phyloP scores from a whole-genome alignment of 2,797 vertebrate species.

The Ispidina lecontei region DNA sequence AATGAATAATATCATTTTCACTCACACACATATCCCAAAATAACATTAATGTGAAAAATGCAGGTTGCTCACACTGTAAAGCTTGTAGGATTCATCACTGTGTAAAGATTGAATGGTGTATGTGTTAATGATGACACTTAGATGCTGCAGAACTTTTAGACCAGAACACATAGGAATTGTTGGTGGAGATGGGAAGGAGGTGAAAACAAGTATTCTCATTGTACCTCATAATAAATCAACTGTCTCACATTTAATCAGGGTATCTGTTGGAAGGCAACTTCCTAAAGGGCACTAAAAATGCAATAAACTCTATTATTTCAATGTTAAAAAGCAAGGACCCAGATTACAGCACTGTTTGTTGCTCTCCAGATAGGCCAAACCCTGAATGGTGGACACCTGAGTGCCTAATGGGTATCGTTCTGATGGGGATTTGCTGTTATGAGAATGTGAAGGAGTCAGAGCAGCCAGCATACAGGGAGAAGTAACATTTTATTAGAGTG shows the following conservation, averaged over 20 bases:
- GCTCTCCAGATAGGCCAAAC: not conserved
- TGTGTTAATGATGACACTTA: not conserved
- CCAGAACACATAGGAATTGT: not conserved
- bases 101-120: not conserved
- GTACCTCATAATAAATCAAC: slow-evolving; percentile 34
- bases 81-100: not conserved
- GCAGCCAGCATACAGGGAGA: not conserved
- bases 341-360: not conserved
- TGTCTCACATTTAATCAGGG: not conserved
- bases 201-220: slow-evolving; percentile 31
- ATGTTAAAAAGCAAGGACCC: not conserved
- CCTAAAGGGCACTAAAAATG: not conserved
- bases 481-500: not conserved
- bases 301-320: not conserved
- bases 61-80: not conserved
- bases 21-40: not conserved
- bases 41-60: not conserved
- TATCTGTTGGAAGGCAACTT: not conserved
- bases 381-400: not conserved
- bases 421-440: not conserved
- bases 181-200: not conserved
- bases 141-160: not conserved
- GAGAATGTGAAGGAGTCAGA: not conserved
- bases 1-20: not conserved
- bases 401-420: not conserved